Base-by-base conservation (phyloP, 2,888 invertebrate genomes). In the Mylabris sibirica region DNA sequence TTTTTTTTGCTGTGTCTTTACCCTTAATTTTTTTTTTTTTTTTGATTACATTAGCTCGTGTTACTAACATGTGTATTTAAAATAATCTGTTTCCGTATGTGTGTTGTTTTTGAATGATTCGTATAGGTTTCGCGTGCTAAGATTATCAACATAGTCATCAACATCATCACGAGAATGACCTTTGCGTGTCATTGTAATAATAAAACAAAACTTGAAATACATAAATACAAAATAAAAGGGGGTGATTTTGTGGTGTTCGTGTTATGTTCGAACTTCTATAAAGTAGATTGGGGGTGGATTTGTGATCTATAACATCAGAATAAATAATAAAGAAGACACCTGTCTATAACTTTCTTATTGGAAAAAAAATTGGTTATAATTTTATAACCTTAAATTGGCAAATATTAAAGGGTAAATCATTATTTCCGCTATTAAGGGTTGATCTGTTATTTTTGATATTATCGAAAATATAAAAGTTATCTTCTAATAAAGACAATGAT, bases 161-260 rank as follows among this genome's bases (percentile, higher is more conserved):
- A 30, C 8, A 30, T 30, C 30, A 30, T 30, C 30, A 30, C 30
- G 30, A 44, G 17, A 68, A 70, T 75, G 80, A 80, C 80, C 80
- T 80, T 80, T 80, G 80, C 80, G 78, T 80, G 80, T 44, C 67
- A n/a, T n/a, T 69, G 8, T 30, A 53, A n/a, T n/a, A n/a, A n/a
- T n/a, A n/a, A n/a, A n/a, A n/a, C n/a, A n/a, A 53, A 65, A 59
- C 68, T 70, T 30, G 30, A 71, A 71, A 72, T n/a, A n/a, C 71
- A 69, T 64, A 69, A 68, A 62, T 65, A 62, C n/a, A 53, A 34
- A 26, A 59, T 49, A 69, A 63, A 60, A 67, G 65, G 59, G 66
- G 53, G 60, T 30, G 65, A 60, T 64, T 67, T 20, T 49, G 4
- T 3, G n/a, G 44, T 49, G 44, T 20, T 49, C 1, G n/a, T 49